Percentiles rank a stretch among this genome's conserved stretches.
Conservation (phyloP, 2,888 invertebrate species). For the Agriopis aurantiaria region DNA sequence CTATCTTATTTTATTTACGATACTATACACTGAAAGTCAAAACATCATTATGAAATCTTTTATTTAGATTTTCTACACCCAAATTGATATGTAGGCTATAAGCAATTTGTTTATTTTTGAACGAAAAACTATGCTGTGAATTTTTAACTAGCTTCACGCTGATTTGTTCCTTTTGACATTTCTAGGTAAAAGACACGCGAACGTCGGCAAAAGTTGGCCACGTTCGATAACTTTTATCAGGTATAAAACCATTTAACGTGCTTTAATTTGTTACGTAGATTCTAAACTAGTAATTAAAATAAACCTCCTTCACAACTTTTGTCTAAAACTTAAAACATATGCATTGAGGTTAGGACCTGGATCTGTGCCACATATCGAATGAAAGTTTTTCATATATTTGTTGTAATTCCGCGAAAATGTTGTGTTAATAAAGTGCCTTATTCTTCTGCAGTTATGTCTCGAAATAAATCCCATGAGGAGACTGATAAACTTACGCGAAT, state of each 20-base stretch:
- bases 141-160: conserved; percentile 49
- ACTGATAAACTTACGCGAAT: conserved; percentile 98
- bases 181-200: conserved; percentile 81
- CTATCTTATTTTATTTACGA: no score
- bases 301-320: conserved; percentile 32
- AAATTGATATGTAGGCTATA: no score
- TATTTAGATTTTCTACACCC: no score
- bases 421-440: conserved; percentile 47
- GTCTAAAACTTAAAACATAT: conserved; percentile 49
- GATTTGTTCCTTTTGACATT: conserved; percentile 78
- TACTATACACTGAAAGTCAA: no score
- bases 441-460: conserved; percentile 76
- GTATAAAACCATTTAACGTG: conserved; percentile 59
- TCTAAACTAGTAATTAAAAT: conserved; percentile 31
- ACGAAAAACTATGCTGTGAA: conserved; percentile 31
- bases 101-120: conserved; percentile 25
- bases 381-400: conserved; percentile 48
- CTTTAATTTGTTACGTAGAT: conserved; percentile 28
- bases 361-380: conserved; percentile 74
- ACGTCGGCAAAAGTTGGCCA: conserved; percentile 79
- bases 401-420: conserved; percentile 19
- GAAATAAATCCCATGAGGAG: conserved; percentile 91
- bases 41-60: no score
- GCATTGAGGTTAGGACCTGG: conserved; percentile 76
- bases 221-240: conserved; percentile 78